phyloP scores from a whole-genome alignment of 2,797 vertebrate genomes.

The Thaleichthys pacificus region DNA sequence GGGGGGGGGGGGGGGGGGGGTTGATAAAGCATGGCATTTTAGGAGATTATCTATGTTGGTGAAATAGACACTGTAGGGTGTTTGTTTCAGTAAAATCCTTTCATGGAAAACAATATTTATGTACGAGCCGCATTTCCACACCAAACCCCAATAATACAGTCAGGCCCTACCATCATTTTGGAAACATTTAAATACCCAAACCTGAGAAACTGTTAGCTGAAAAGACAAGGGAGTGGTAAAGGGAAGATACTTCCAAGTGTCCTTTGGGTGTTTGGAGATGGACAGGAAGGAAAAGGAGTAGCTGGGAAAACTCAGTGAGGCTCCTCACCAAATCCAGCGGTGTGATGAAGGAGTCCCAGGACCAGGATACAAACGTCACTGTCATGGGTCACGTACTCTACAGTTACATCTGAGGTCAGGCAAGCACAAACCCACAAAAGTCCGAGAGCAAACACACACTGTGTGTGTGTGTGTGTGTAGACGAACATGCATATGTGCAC shows the following conservation, averaged over 20 bases:
- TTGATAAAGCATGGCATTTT: constrained; percentile 1
- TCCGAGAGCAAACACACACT: too few relatives aligned
- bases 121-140: too few relatives aligned
- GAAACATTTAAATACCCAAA: too few relatives aligned
- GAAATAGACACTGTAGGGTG: neutral
- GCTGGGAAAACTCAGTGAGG: constrained; percentile 71
- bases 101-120: too few relatives aligned
- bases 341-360: constrained; percentile 34
- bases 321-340: constrained; percentile 55
- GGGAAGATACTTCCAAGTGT: constrained; percentile 52
- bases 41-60: neutral
- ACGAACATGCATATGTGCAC: neutral
- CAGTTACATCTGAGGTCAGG: too few relatives aligned
- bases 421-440: neutral
- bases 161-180: too few relatives aligned
- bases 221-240: neutral
- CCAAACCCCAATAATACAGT: too few relatives aligned
- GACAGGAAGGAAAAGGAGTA: constrained; percentile 79
- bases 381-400: constrained; percentile 45
- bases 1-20: too few relatives aligned
- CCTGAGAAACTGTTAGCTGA: too few relatives aligned
- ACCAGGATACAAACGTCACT: constrained; percentile 57
- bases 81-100: neutral
- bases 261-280: constrained; percentile 56
- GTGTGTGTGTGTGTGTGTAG: too few relatives aligned